phyloP scores from a whole-genome alignment of 2,113 vertebrate species.

The Salvelinus fontinalis region DNA sequence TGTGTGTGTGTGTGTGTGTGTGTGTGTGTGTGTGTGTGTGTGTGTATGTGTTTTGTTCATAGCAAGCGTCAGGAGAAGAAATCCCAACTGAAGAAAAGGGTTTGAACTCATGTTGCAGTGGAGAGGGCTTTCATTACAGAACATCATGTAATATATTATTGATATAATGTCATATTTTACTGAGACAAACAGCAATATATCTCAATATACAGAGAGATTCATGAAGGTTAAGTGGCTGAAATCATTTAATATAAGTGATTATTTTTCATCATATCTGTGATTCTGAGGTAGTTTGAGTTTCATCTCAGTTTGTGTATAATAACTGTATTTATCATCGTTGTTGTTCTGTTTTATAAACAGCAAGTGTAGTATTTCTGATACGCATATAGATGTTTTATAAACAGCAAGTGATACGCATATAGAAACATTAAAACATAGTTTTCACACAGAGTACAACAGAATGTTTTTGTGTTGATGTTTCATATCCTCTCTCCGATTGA shows the following conservation, averaged over 20 bases:
- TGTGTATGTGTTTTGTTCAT: neutral
- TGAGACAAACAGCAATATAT: too few relatives aligned
- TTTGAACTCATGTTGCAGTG: too few relatives aligned
- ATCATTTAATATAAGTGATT: too few relatives aligned
- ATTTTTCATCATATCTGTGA: too few relatives aligned
- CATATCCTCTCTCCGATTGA: neutral
- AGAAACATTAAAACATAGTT: neutral
- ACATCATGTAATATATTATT: too few relatives aligned
- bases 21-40: too few relatives aligned
- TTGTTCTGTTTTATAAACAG: constrained; percentile 64
- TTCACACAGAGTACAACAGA: neutral
- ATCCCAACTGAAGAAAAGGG: neutral
- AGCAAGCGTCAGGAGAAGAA: neutral
- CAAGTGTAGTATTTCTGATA: constrained; percentile 44
- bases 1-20: too few relatives aligned
- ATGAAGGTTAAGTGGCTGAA: too few relatives aligned
- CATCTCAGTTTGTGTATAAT: neutral
- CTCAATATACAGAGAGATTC: too few relatives aligned
- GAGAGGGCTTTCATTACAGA: too few relatives aligned
- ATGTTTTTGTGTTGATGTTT: constrained; percentile 1
- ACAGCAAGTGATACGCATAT: constrained; percentile 32
- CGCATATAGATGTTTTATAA: constrained; percentile 34
- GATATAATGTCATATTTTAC: too few relatives aligned
- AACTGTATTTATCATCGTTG: neutral
- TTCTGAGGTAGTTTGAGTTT: too few relatives aligned